phyloP scores from a whole-genome alignment of 2,113 vertebrate species.

The Stomatorhinus ivindoensis region DNA sequence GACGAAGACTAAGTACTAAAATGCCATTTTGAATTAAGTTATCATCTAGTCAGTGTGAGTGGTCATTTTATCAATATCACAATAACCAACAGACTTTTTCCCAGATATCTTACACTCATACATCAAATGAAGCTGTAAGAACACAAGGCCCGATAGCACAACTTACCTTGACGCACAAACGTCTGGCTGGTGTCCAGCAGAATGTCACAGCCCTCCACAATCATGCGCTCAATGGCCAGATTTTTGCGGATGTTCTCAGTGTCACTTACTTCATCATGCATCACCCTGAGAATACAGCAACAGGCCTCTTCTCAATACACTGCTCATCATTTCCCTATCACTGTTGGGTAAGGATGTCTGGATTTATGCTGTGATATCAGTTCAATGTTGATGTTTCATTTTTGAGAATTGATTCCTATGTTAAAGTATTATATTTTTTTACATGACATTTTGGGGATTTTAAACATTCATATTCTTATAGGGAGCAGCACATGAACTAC shows the following conservation, averaged over 20 bases:
- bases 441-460: not conserved
- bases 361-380: not conserved
- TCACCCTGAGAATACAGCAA: conserved; percentile 65
- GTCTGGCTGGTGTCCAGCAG: conserved; percentile 93
- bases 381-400: not conserved
- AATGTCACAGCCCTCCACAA: conserved; percentile 95
- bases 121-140: not conserved
- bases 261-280: conserved; percentile 97
- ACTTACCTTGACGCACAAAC: conserved; percentile 86
- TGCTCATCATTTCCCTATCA: not conserved
- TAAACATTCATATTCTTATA: not conserved
- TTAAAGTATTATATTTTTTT: not conserved
- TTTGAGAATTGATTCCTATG: not conserved
- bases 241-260: conserved; percentile 97
- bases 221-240: conserved; percentile 92
- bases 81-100: not conserved
- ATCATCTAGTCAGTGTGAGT: not conserved
- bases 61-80: not conserved
- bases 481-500: not conserved
- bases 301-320: not conserved
- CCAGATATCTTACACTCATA: not conserved
- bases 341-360: not conserved
- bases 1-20: not conserved
- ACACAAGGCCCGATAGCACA: conserved; percentile 18
- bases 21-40: not conserved